Evolutionary conservation across 2,113 vertebrate genomes (phyloP).

Genomic region (Anarhynchus alexandrinus): DNA sequence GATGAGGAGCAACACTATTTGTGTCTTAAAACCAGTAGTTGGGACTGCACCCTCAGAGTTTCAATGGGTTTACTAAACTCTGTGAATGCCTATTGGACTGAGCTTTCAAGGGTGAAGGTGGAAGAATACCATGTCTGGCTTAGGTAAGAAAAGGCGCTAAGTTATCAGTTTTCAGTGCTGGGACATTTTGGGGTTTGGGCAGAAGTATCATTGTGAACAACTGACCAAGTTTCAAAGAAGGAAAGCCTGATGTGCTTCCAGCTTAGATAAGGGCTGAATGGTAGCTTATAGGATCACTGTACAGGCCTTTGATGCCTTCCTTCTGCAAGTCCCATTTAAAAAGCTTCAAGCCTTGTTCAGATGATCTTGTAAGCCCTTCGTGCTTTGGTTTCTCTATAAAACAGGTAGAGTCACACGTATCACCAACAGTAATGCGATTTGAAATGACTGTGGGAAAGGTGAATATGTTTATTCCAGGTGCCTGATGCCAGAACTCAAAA

Average conservation of each 20-base stretch:
- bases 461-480: not conserved
- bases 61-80: not conserved
- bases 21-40: not conserved
- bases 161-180: not conserved
- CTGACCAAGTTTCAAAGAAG: not conserved
- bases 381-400: not conserved
- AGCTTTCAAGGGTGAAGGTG: not conserved
- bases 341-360: not conserved
- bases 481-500: not conserved
- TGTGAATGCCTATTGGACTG: not conserved
- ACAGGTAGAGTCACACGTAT: not conserved
- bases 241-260: not conserved
- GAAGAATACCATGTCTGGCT: not conserved
- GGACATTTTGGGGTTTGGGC: not conserved
- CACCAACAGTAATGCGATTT: accelerated
- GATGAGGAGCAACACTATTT: not conserved
- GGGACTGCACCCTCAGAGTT: not conserved
- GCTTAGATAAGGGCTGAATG: not conserved
- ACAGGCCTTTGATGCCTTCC: not conserved
- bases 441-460: not conserved
- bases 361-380: not conserved
- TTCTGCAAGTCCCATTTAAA: not conserved
- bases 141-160: not conserved
- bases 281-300: not conserved
- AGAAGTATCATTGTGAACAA: not conserved